Evolutionary conservation across 2,113 vertebrate species (phyloP), one percentile per base, ranked within the genome.

Genomic region (Guaruba guarouba): DNA sequence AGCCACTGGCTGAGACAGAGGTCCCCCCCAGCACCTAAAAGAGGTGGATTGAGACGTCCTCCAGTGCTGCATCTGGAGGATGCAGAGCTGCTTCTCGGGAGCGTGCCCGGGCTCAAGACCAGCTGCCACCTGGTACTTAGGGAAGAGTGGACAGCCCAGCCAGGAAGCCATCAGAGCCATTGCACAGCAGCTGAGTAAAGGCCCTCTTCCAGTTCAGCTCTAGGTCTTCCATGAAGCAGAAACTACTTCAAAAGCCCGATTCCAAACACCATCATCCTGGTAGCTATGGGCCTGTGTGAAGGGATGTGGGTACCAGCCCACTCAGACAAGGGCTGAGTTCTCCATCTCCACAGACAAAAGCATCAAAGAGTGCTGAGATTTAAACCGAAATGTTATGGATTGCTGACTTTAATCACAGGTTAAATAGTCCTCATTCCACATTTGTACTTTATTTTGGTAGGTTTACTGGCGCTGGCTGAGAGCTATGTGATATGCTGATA

Each of bases 321-420:
- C 11, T n/a, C 61, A 24, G 39, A 79, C 70, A 39, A 68, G 39
- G 25, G 35, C 16, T 15, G 71, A 55, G 59, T 17, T 44, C 75
- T 68, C 41, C 28, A 8, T 84, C 23, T 81, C 49, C n/a, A 28
- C 24, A 37, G 61, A 41, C 10, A 74, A 62, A 80, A 77, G 49
- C 19, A 5, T 52, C 13, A 33, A 54, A 4, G 13, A n/a, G 35
- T 3, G 6, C 28, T 78, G 41, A 6, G 17, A 41, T 74, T 57
- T 1, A 2, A 86, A 55, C 29, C 6, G 17, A 62, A 86, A 77
- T 8, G 9, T 35, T 67, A 16, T 2, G 27, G 81, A 67, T 59
- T 37, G 43, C 67, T 87, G 57, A 33, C 35, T 90, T 87, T 63
- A 76, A 75, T 89, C 39, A n/a, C 61, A 49, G 93, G 41, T 81